These are phyloP conservation scores for Danio kyathit DNA, from an alignment of 2,797 vertebrate species.

Conservation along the genomic window DNA sequence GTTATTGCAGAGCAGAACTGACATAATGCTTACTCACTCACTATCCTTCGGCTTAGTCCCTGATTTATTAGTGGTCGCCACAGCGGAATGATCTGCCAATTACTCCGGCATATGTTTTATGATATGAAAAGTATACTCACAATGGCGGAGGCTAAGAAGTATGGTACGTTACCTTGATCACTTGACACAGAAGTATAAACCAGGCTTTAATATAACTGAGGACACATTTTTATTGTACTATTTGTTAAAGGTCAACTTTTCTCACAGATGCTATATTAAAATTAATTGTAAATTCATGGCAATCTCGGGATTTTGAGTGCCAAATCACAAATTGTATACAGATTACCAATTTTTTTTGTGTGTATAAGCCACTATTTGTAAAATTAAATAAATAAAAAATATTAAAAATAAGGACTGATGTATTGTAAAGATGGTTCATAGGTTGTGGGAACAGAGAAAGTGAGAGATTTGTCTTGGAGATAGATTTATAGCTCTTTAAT, in stretches of 20 bases:
- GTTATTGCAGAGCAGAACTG: too few species aligned
- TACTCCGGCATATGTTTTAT: too few species aligned
- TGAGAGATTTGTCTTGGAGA: background rate
- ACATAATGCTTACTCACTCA: too few species aligned
- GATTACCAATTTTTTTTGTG: background rate
- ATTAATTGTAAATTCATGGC: background rate
- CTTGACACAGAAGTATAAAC: too few species aligned
- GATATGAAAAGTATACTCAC: too few species aligned
- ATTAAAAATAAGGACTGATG: background rate
- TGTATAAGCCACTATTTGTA: slow-evolving; percentile 7
- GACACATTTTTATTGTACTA: slow-evolving; percentile 10
- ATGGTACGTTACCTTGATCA: too few species aligned
- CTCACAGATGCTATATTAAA: slow-evolving; percentile 8
- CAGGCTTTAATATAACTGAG: background rate
- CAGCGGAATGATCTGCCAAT: too few species aligned
- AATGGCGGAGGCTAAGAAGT: too few species aligned
- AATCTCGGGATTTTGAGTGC: background rate
- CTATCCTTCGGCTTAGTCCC: too few species aligned
- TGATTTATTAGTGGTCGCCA: too few species aligned
- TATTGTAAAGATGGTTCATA: slow-evolving; percentile 9
- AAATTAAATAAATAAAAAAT: background rate
- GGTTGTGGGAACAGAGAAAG: slow-evolving; percentile 13
- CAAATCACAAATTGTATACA: background rate
- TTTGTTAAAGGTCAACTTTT: slow-evolving; percentile 13
- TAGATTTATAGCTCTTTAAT: background rate